These are phyloP conservation scores for Hyposoter dolosus DNA, from an alignment of 2,888 invertebrate species.

Conservation along the genomic window DNA sequence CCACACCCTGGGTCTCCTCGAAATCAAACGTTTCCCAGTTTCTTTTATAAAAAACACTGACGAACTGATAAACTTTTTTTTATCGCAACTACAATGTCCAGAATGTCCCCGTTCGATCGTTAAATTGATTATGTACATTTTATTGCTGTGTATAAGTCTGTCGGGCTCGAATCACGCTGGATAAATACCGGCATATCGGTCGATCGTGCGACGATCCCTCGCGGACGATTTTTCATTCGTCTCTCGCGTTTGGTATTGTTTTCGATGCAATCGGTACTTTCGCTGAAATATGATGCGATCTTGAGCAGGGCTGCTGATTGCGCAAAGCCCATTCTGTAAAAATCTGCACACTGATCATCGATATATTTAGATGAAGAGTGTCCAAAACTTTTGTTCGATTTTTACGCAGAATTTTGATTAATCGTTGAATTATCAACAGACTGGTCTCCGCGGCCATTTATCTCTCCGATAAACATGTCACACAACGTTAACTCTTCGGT, in stretches of 20 bases:
- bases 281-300: slow-evolving; percentile 35
- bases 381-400: neutral
- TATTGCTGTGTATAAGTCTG: neutral
- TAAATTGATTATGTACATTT: slow-evolving; percentile 25
- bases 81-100: slow-evolving; percentile 1
- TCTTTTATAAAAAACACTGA: neutral
- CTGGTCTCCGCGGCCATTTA: neutral
- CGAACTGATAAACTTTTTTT: slow-evolving; percentile 7
- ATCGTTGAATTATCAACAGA: neutral
- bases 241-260: slow-evolving; percentile 28
- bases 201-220: slow-evolving; percentile 12
- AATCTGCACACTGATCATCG: neutral
- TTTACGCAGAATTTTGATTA: neutral
- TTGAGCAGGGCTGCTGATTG: slow-evolving; percentile 3
- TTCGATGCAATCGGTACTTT: slow-evolving; percentile 54
- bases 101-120: slow-evolving; percentile 10
- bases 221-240: neutral
- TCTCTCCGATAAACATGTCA: neutral
- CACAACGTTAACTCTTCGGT: neutral
- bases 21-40: neutral
- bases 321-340: neutral
- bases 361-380: neutral
- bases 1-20: neutral
- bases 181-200: slow-evolving; percentile 6
- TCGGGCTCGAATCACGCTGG: slow-evolving; percentile 21